phyloP scores from a whole-genome alignment of 2,888 invertebrate genomes.

The Xestia sexstrigata region DNA sequence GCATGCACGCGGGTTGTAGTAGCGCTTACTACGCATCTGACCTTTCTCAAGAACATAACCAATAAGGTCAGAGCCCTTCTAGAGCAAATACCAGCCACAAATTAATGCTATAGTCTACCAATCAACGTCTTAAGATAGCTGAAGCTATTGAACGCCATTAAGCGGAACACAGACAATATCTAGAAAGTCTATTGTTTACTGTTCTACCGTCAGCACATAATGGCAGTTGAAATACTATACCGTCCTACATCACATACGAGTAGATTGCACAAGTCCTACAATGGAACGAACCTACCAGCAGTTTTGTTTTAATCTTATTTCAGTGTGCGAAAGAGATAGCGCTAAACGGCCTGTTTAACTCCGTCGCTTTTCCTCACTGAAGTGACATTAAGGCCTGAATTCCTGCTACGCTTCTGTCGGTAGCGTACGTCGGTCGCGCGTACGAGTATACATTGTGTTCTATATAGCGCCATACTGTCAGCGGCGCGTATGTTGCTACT shows the following conservation, averaged over 20 bases:
- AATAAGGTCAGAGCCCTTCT: neutral
- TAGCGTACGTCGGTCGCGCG: too few species aligned
- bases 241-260: neutral
- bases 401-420: too few species aligned
- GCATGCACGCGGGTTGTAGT: neutral
- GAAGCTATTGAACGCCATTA: neutral
- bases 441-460: too few species aligned
- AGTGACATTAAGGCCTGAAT: too few species aligned
- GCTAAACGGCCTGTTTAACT: neutral
- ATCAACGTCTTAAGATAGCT: neutral
- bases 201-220: neutral
- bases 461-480: too few species aligned
- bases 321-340: neutral
- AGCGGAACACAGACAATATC: neutral
- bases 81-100: neutral
- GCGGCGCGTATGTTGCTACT: too few species aligned
- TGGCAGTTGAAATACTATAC: neutral
- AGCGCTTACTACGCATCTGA: neutral
- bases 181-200: slow-evolving; percentile 4
- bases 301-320: neutral
- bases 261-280: neutral
- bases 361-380: neutral
- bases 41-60: neutral
- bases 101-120: neutral
- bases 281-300: neutral